These are phyloP conservation scores for Amorpha juglandis DNA, from an alignment of 2,888 invertebrate species.

Conservation along the genomic window DNA sequence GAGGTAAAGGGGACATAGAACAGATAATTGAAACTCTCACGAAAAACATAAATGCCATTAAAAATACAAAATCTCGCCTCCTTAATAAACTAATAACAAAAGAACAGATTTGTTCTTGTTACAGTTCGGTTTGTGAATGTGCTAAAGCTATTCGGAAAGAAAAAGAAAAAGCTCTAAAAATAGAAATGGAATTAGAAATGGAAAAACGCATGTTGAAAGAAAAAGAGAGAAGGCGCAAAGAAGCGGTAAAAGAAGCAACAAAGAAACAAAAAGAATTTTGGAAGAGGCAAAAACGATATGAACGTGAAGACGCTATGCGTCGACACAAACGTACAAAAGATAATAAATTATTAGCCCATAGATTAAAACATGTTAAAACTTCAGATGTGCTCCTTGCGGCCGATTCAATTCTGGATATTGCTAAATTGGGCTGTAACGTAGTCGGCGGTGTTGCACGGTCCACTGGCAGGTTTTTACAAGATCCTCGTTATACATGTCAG, in stretches of 20 bases:
- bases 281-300: slow-evolving; percentile 30
- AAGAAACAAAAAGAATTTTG: slow-evolving; percentile 19
- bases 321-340: slow-evolving; percentile 33
- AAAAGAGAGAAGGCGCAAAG: slow-evolving; percentile 29
- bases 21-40: slow-evolving; percentile 6
- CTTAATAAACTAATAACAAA: slow-evolving; percentile 4
- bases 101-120: slow-evolving; percentile 35
- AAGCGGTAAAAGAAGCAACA: slow-evolving; percentile 28
- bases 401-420: slow-evolving; percentile 41
- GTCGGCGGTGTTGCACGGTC: slow-evolving; percentile 32
- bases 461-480: slow-evolving; percentile 36
- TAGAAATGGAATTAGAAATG: slow-evolving; percentile 16
- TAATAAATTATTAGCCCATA: slow-evolving; percentile 35
- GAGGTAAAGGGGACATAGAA: slow-evolving; percentile 5
- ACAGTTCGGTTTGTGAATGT: slow-evolving; percentile 33
- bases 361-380: slow-evolving; percentile 35
- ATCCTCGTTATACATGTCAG: slow-evolving; percentile 40
- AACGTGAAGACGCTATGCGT: slow-evolving; percentile 34
- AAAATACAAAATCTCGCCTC: slow-evolving; percentile 5
- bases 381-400: slow-evolving; percentile 37
- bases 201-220: slow-evolving; percentile 17
- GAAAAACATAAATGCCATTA: slow-evolving; percentile 15
- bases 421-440: slow-evolving; percentile 33
- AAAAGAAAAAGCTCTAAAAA: slow-evolving; percentile 18
- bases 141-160: slow-evolving; percentile 27